phyloP scores from a whole-genome alignment of 2,113 vertebrate species.

The Ctenomys sociabilis region DNA sequence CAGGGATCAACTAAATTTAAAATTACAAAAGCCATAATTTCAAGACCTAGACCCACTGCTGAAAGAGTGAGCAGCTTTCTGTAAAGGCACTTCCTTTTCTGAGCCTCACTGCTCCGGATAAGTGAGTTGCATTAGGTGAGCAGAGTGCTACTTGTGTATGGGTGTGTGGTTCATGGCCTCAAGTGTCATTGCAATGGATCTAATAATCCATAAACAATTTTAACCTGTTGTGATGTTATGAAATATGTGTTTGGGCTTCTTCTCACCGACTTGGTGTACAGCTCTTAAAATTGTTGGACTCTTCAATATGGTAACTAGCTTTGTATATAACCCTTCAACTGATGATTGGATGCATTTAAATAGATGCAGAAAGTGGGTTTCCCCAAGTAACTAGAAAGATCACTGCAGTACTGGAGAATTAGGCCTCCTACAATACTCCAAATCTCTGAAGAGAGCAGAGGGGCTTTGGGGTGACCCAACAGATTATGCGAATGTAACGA shows the following conservation, averaged over 20 bases:
- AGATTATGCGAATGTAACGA: neutral
- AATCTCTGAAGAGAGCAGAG: neutral
- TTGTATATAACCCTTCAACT: neutral
- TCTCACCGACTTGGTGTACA: neutral
- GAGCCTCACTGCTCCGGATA: conserved; percentile 12
- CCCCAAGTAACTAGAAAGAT: neutral
- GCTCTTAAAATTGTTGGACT: neutral
- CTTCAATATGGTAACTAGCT: neutral
- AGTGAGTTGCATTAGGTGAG: neutral
- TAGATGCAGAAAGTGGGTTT: no score
- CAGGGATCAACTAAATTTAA: neutral
- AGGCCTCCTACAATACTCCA: neutral
- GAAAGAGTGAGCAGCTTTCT: conserved; percentile 14
- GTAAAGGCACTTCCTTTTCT: conserved; percentile 54
- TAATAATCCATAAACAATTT: neutral
- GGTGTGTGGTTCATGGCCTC: neutral
- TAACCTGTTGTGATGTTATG: neutral
- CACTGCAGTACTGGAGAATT: neutral
- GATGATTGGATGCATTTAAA: neutral
- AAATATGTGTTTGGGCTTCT: neutral
- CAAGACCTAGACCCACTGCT: neutral
- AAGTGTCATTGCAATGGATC: neutral
- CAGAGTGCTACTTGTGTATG: neutral
- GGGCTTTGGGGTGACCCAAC: no score
- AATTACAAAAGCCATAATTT: conserved; percentile 40